These are phyloP conservation scores for Drosophila quadrilineata DNA, from an alignment of 1,140 invertebrate genomes.

Conservation along the genomic window DNA sequence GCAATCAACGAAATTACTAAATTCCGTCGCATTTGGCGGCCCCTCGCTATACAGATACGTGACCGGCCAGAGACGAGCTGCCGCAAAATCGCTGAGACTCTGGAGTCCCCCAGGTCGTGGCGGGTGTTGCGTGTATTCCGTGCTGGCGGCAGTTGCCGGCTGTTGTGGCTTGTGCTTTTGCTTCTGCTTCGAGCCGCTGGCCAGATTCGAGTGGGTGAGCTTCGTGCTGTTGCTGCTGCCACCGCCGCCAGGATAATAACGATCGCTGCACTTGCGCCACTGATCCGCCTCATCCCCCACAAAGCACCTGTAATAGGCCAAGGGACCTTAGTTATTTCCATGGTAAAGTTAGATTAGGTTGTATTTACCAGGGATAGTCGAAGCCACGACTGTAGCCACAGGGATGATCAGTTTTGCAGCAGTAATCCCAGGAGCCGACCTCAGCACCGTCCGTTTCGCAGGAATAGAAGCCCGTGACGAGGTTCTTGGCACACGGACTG, in stretches of 20 bases:
- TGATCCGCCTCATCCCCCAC: conserved; percentile 88
- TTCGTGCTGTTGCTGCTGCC: conserved; percentile 43
- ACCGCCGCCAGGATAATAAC: conserved; percentile 85
- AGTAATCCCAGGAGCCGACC: conserved; percentile 89
- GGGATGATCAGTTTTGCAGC: conserved; percentile 88
- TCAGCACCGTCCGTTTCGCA: conserved; percentile 89
- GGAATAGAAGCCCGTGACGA: conserved; percentile 88
- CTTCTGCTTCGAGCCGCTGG: conserved; percentile 72
- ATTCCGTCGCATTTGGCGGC: conserved; percentile 83
- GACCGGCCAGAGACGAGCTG: conserved; percentile 85
- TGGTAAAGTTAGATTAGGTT: neutral
- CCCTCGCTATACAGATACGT: conserved; percentile 85
- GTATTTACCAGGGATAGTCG: conserved; percentile 87
- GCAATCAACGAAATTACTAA: conserved; percentile 81
- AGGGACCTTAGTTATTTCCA: neutral
- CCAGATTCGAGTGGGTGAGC: conserved; percentile 56
- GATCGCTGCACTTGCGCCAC: conserved; percentile 91
- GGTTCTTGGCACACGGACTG: conserved; percentile 86
- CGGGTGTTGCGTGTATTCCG: conserved; percentile 72
- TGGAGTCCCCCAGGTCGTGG: conserved; percentile 82
- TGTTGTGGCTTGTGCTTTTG: conserved; percentile 64
- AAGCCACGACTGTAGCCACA: conserved; percentile 91
- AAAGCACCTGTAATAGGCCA: conserved; percentile 85
- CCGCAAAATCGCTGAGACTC: conserved; percentile 74
- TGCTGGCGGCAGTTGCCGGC: conserved; percentile 51